A percentile compares a stretch with the other conserved stretches of the same genome.
Conservation (phyloP, 2,797 vertebrate genomes). For the Urocyon cinereoargenteus region DNA sequence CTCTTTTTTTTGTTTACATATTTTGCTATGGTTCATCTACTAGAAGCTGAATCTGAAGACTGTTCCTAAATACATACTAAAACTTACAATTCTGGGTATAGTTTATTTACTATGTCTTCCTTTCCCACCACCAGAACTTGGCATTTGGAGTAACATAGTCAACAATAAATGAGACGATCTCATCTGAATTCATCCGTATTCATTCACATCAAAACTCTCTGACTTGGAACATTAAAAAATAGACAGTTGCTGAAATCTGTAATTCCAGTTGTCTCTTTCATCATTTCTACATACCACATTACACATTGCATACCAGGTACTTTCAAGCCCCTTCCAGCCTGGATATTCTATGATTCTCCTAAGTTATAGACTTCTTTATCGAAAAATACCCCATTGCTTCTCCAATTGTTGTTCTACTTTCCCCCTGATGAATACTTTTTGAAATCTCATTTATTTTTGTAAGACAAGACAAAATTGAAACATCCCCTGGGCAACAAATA, state of each 20-base stretch:
- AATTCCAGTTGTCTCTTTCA: constrained; percentile 26
- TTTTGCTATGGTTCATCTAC: constrained; percentile 33
- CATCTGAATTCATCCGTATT: constrained; percentile 32
- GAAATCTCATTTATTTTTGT: constrained; percentile 83
- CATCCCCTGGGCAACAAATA: constrained; percentile 73
- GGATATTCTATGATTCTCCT: constrained; percentile 42
- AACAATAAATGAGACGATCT: constrained; percentile 35
- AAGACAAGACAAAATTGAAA: constrained; percentile 83
- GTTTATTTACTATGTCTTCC: constrained; percentile 15
- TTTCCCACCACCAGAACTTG: neutral
- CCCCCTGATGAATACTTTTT: constrained; percentile 73
- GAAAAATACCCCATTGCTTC: neutral
- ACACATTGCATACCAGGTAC: neutral
- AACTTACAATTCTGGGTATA: neutral
- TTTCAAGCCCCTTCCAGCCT: neutral
- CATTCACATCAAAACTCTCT: constrained; percentile 21
- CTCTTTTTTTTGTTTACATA: neutral
- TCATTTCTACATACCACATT: neutral
- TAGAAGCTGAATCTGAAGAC: neutral
- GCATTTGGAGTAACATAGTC: neutral
- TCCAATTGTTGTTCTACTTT: constrained; percentile 58
- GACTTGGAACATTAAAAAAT: neutral
- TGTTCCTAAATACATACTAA: neutral
- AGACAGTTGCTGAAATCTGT: neutral
- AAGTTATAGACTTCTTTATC: neutral